Base-by-base conservation (phyloP, 2,888 invertebrate species). In the Drosophila rubida region DNA sequence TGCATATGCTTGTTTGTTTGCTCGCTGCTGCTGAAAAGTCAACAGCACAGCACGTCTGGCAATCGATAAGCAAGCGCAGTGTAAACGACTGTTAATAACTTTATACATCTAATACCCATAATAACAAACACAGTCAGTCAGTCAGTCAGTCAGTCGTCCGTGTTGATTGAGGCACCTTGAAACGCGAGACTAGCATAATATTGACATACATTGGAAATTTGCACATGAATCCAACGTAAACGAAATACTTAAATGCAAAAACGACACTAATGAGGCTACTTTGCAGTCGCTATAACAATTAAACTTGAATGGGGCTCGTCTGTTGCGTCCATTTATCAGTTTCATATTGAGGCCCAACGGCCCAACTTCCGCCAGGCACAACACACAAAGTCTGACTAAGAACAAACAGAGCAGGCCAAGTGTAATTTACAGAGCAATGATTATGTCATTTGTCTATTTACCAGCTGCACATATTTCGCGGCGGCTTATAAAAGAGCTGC, bases 181-280 rank as follows among this genome's bases (percentile, higher is more conserved):
- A 69, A 71, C 35, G 62, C 53, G 37, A 84, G 46, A 51, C 72
- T 45, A 64, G 66, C 72, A 74, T 45, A 75, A 78, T 85, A 81
- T 79, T 79, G 70, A 75, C 68, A 80, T 67, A 80, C 77, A 79
- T 73, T 70, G 73, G 57, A 72, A 66, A 65, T 76, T 68, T 74
- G 85, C 75, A 84, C 61, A 72, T 84, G 68, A 59, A 64, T 42
- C 46, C 42, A 69, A 60, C 60, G 42, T 63, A 39, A 62, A 62
- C 45, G 53, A 49, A 27, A 42, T 39, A 55, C 58, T 60, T 65
- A 32, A 45, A 46, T 50, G 42, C 19, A 27, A 32, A 35, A 42
- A 46, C 23, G 37, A 27, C 46, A 23, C 54, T 62, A 75, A 75
- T 63, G 54, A 76, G 55, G 48, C 41, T 50, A 61, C 45, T 55